Conservation (phyloP, 2,888 invertebrate species). For the Caenorhabditis drosophilae region DNA sequence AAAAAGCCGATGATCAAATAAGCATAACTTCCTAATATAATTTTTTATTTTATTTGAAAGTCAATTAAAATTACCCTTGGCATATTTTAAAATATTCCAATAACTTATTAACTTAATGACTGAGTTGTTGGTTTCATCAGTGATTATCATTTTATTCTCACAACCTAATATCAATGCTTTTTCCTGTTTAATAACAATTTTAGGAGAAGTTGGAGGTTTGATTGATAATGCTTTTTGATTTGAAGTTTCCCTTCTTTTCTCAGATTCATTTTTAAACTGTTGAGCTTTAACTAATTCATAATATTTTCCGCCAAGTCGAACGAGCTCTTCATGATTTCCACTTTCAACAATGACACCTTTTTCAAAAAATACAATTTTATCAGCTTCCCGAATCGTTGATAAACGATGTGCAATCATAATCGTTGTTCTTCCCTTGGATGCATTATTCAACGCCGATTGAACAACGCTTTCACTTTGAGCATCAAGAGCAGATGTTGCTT, state of each 20-base stretch:
- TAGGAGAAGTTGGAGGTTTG: too few species aligned
- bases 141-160: too few species aligned
- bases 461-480: conserved; percentile 48
- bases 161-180: too few species aligned
- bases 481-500: conserved; percentile 50
- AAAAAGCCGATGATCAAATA: conserved; percentile 40
- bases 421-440: conserved; percentile 50
- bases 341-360: conserved; percentile 51
- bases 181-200: too few species aligned
- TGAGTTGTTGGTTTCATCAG: too few species aligned
- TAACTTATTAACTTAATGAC: too few species aligned
- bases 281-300: conserved; percentile 50
- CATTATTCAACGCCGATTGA: conserved; percentile 51
- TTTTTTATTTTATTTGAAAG: neutral
- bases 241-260: too few species aligned
- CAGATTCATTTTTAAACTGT: conserved; percentile 26
- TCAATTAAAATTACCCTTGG: conserved; percentile 5
- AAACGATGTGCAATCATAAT: conserved; percentile 51
- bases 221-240: too few species aligned
- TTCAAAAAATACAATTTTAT: conserved; percentile 45
- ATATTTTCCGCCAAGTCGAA: conserved; percentile 42
- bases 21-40: conserved; percentile 37
- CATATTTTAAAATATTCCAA: conserved; percentile 41
- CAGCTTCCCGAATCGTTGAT: conserved; percentile 45
- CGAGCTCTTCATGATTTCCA: conserved; percentile 45